Conservation (phyloP, 2,113 vertebrate genomes). For the Loxodonta africana region DNA sequence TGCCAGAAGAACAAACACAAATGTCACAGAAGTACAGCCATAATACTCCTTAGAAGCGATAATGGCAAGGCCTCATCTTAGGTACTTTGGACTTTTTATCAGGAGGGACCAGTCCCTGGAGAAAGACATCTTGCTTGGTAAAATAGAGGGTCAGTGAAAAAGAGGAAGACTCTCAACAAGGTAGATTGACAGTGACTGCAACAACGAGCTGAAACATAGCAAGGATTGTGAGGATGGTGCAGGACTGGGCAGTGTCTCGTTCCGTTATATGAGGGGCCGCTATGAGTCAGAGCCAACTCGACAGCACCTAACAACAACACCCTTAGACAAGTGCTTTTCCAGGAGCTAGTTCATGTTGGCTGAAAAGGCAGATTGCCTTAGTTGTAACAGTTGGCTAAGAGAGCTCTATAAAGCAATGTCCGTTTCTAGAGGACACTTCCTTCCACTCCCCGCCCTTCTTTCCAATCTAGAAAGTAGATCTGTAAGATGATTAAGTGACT, state of each 20-base stretch:
- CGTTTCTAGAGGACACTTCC: constrained; percentile 3
- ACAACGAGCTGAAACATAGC: not conserved
- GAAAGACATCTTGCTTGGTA: not conserved
- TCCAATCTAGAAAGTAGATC: not conserved
- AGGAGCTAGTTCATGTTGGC: constrained; percentile 31
- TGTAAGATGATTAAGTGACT: not conserved
- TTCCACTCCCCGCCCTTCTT: not conserved
- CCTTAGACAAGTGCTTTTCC: not conserved
- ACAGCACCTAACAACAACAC: not conserved
- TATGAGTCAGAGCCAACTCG: not conserved
- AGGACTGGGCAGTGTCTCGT: not conserved
- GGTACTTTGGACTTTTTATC: not conserved
- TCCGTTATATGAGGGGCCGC: not conserved
- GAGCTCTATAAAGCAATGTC: not conserved
- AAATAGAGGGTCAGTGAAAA: not conserved
- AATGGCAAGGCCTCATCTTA: not conserved
- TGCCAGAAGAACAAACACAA: not conserved
- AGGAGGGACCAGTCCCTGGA: not conserved
- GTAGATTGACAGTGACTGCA: not conserved
- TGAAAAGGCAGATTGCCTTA: constrained; percentile 19
- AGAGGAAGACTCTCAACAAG: not conserved
- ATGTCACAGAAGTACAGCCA: not conserved
- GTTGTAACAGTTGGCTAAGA: not conserved
- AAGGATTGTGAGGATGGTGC: not conserved
- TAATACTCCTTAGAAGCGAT: not conserved